These are phyloP conservation scores for Hippocampus abdominalis DNA, from an alignment of 2,113 vertebrate genomes.

Conservation along the genomic window DNA sequence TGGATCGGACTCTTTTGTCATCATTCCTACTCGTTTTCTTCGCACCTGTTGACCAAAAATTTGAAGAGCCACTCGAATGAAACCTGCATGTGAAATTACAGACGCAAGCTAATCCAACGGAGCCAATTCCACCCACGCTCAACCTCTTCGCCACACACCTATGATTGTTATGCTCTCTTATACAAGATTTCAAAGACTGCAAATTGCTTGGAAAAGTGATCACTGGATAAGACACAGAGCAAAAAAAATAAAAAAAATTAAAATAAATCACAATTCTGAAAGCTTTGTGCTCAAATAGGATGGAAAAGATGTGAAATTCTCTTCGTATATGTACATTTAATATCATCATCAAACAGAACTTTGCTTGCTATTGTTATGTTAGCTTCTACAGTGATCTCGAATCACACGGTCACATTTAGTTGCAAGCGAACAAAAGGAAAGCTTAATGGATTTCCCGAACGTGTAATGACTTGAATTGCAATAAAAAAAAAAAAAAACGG, in stretches of 20 bases:
- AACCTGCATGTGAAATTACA: constrained; percentile 38
- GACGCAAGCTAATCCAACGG: constrained; percentile 1
- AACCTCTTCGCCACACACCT: constrained; percentile 21
- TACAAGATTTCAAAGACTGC: constrained; percentile 14
- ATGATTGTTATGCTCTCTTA: constrained; percentile 4
- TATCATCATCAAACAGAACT: not conserved
- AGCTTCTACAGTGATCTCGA: constrained; percentile 53
- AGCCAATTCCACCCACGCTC: constrained; percentile 35
- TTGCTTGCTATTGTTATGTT: no score
- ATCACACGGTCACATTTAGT: constrained; percentile 33
- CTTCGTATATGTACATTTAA: not conserved
- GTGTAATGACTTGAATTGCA: not conserved
- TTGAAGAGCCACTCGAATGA: constrained; percentile 18
- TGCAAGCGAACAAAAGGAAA: not conserved
- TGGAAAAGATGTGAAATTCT: not conserved
- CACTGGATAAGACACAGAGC: not conserved
- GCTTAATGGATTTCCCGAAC: constrained; percentile 1
- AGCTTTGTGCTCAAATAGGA: not conserved
- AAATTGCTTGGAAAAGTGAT: not conserved
- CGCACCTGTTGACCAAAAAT: not conserved
- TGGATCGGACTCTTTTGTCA: not conserved
- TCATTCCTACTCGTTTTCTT: constrained; percentile 12
- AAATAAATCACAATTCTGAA: no score
- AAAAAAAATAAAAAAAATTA: not conserved
- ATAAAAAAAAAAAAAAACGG: not conserved